Evolutionary conservation across 2,888 invertebrate genomes (phyloP).

Genomic region (Heliconius hortense): DNA sequence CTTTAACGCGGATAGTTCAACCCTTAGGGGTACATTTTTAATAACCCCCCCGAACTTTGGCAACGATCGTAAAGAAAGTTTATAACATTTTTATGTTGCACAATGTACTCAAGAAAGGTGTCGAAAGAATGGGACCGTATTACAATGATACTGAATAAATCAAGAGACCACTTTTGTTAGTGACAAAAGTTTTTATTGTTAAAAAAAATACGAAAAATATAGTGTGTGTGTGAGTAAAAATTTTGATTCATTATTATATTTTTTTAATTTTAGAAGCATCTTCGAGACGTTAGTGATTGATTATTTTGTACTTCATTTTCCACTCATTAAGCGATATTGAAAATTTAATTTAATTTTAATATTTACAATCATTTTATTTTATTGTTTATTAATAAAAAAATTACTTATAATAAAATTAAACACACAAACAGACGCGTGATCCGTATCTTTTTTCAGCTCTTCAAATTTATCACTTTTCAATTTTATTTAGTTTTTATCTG

Average conservation of each 20-base stretch:
- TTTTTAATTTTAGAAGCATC: background rate
- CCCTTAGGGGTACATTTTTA: slow-evolving; percentile 51
- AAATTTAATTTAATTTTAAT: too few species aligned
- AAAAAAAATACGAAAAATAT: background rate
- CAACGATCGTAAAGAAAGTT: slow-evolving; percentile 26
- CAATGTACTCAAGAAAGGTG: slow-evolving; percentile 6
- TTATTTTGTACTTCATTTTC: background rate
- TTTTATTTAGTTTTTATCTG: too few species aligned
- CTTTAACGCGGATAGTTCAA: slow-evolving; percentile 49
- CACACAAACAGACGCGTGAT: too few species aligned
- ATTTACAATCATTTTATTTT: too few species aligned
- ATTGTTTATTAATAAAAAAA: too few species aligned
- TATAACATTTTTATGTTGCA: slow-evolving; percentile 26
- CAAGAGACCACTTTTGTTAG: background rate
- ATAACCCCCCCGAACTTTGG: slow-evolving; percentile 43
- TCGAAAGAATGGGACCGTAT: slow-evolving; percentile 10
- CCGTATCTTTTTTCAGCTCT: too few species aligned
- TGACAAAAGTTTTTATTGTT: background rate
- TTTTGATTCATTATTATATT: background rate
- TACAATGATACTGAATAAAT: slow-evolving; percentile 17
- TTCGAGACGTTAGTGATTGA: background rate
- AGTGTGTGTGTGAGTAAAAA: background rate
- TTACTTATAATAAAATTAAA: too few species aligned
- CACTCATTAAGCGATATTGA: background rate
- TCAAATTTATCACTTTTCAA: too few species aligned